These are phyloP conservation scores for Campoletis sonorensis DNA, from an alignment of 1,140 invertebrate genomes.

Conservation along the genomic window DNA sequence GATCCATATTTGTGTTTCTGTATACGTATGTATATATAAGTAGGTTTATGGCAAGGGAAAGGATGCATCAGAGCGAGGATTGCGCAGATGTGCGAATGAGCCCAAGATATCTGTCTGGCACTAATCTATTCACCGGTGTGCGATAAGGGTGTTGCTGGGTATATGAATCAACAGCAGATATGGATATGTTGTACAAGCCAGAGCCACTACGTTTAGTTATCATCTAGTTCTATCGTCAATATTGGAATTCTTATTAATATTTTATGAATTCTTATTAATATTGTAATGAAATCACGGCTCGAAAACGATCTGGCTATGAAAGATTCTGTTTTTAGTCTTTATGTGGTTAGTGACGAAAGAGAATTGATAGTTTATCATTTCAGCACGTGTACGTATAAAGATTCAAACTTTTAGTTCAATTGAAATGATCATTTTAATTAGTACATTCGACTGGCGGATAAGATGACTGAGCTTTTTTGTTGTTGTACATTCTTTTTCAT, in stretches of 20 bases:
- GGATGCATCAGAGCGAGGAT: constrained; percentile 37
- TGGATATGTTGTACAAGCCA: not conserved
- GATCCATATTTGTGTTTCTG: not conserved
- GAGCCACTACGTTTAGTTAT: not conserved
- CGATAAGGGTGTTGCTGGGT: not conserved
- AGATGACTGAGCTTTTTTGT: too few species aligned
- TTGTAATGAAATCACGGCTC: too few species aligned
- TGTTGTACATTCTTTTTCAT: too few species aligned
- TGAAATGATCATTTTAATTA: too few species aligned
- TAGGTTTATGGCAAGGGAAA: not conserved
- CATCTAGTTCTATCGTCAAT: not conserved
- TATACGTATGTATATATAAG: not conserved
- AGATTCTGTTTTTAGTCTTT: too few species aligned
- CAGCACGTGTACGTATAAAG: too few species aligned
- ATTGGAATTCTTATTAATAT: not conserved
- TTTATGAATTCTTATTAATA: too few species aligned
- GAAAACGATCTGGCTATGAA: too few species aligned
- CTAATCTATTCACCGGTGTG: constrained; percentile 20
- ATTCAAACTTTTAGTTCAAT: too few species aligned
- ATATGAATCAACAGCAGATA: constrained; percentile 2
- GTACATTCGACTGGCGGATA: too few species aligned
- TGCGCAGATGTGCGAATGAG: not conserved
- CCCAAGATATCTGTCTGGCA: constrained; percentile 32
- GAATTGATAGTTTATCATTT: too few species aligned
- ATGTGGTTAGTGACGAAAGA: too few species aligned